Percentiles rank a stretch among this genome's conserved stretches.
Conservation (phyloP, 2,797 vertebrate species). For the Lithobates sylvaticus region DNA sequence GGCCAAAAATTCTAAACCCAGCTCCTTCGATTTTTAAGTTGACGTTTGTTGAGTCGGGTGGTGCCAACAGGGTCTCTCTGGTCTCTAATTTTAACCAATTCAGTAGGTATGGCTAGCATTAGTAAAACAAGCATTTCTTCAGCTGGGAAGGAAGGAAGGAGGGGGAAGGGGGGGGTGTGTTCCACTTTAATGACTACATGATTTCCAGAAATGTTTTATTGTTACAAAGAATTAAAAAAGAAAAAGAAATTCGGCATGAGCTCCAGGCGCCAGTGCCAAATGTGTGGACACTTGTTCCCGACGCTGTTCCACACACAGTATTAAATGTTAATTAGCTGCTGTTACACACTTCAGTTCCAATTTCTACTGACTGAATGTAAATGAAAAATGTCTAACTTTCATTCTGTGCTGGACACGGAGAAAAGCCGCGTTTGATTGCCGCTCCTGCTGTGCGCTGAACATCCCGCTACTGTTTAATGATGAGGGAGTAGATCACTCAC, state of each 20-base stretch:
- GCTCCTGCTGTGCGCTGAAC: not conserved
- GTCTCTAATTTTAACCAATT: too few species aligned
- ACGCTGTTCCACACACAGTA: slow-evolving; percentile 41
- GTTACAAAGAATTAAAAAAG: not conserved
- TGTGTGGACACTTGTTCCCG: slow-evolving; percentile 42
- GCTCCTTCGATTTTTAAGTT: too few species aligned
- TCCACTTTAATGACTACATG: not conserved
- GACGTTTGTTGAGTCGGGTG: too few species aligned
- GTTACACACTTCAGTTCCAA: slow-evolving; percentile 44
- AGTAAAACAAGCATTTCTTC: not conserved
- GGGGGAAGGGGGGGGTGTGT: not conserved
- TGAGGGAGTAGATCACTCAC: not conserved
- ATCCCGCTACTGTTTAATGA: not conserved
- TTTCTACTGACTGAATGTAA: slow-evolving; percentile 35
- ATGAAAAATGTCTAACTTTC: slow-evolving; percentile 32
- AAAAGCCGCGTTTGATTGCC: not conserved
- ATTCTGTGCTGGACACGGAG: not conserved
- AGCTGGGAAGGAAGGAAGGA: too few species aligned
- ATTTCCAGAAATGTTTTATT: slow-evolving; percentile 27
- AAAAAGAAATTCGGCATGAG: slow-evolving; percentile 17
- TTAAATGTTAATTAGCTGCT: slow-evolving; percentile 52
- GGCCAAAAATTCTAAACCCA: too few species aligned
- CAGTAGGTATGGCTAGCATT: too few species aligned
- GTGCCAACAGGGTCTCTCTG: too few species aligned
- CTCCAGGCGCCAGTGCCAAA: slow-evolving; percentile 24